These are phyloP conservation scores for Gobionotothen gibberifrons DNA, from an alignment of 2,797 vertebrate species.

Conservation along the genomic window DNA sequence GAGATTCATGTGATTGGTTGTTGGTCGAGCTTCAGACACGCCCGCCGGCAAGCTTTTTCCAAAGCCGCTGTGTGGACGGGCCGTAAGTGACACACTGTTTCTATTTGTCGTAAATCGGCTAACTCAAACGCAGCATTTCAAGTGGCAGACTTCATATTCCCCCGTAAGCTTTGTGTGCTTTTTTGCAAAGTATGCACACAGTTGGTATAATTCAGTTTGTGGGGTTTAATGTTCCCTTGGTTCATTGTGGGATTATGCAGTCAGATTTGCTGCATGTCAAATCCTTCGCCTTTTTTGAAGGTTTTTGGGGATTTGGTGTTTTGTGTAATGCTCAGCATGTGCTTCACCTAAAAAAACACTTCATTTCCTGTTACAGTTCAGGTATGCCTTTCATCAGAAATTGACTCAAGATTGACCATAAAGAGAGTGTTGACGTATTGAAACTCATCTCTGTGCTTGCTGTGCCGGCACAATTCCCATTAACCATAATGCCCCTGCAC, in stretches of 20 bases:
- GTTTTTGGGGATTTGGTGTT: constrained; percentile 46
- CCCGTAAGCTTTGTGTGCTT: constrained; percentile 36
- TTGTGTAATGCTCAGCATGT: constrained; percentile 33
- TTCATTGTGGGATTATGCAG: constrained; percentile 62
- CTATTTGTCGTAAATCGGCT: constrained; percentile 5
- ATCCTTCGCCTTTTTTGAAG: constrained; percentile 47
- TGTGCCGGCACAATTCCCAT: constrained; percentile 20
- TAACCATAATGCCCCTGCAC: constrained; percentile 35
- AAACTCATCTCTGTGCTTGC: constrained; percentile 23
- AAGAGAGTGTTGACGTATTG: constrained; percentile 27
- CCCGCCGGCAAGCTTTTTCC: no score
- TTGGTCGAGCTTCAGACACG: no score
- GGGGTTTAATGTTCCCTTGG: constrained; percentile 42
- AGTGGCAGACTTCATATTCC: constrained; percentile 33
- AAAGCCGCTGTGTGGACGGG: no score
- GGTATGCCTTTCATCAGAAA: constrained; percentile 33
- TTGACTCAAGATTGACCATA: constrained; percentile 23
- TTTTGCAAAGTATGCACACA: constrained; percentile 36
- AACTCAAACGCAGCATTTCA: constrained; percentile 24
- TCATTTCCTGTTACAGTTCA: constrained; percentile 29
- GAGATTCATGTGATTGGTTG: no score
- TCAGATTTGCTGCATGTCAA: constrained; percentile 64
- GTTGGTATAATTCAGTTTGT: constrained; percentile 60
- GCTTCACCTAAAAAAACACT: constrained; percentile 36
- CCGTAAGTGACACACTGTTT: constrained; percentile 14